Evolutionary conservation across 2,888 invertebrate species (phyloP).

Genomic region (Cheiracanthium punctorium): DNA sequence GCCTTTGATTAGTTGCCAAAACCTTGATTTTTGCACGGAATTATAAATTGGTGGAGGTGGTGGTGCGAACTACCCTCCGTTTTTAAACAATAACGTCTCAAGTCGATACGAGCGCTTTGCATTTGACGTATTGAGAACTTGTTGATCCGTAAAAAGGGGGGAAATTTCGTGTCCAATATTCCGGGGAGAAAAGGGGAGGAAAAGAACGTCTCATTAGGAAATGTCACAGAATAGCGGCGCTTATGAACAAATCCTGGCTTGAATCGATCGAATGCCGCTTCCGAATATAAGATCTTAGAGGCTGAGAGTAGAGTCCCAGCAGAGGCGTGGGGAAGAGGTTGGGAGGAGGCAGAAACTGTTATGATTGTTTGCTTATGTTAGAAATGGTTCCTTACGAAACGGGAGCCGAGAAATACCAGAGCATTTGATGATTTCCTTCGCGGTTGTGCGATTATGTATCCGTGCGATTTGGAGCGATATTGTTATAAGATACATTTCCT

Average conservation of each 20-base stretch:
- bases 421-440: background rate
- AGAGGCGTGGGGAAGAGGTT: background rate
- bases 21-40: too few relatives aligned
- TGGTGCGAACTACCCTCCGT: too few relatives aligned
- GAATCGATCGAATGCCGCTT: constrained; percentile 33
- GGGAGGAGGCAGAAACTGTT: background rate
- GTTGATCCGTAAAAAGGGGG: background rate
- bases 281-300: background rate
- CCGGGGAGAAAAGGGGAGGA: background rate
- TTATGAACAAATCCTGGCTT: constrained; percentile 48
- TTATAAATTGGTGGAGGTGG: too few relatives aligned
- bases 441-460: background rate
- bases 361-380: constrained; percentile 3
- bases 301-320: too few relatives aligned
- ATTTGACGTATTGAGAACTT: background rate
- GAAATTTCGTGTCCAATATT: constrained; percentile 9
- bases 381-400: background rate
- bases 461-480: background rate
- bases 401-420: background rate
- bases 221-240: constrained; percentile 35
- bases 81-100: too few relatives aligned
- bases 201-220: constrained; percentile 46
- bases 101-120: too few relatives aligned
- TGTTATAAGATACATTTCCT: background rate
- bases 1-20: too few relatives aligned